Evolutionary conservation across 1,140 invertebrate species (phyloP).

Genomic region (Dreissena rostriformis): DNA sequence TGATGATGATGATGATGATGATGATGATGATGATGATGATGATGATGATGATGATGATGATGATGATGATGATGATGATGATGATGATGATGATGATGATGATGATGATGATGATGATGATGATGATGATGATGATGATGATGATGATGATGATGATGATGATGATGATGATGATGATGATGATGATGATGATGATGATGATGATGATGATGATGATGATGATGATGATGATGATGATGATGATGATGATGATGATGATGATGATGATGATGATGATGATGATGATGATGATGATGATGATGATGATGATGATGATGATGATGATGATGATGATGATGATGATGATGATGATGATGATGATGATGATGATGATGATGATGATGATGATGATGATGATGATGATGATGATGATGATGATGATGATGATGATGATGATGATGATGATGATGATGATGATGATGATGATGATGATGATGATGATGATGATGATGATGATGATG

Average conservation of each 20-base stretch:
- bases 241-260: not conserved
- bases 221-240: not conserved
- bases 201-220: conserved; percentile 16
- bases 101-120: conserved; percentile 3
- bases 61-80: conserved; percentile 1
- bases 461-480: not conserved
- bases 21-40: conserved; percentile 1
- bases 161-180: not conserved
- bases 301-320: conserved; percentile 25
- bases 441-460: not conserved
- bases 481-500: not conserved
- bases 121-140: not conserved
- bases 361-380: not conserved
- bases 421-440: not conserved
- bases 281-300: not conserved
- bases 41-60: not conserved
- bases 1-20: not conserved
- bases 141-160: conserved; percentile 11
- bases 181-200: conserved; percentile 25
- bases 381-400: not conserved
- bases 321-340: conserved; percentile 20
- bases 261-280: conserved; percentile 7
- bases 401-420: not conserved
- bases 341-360: not conserved
- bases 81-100: not conserved